phyloP scores from a whole-genome alignment of 2,797 vertebrate genomes.

The Delichon dasypus region DNA sequence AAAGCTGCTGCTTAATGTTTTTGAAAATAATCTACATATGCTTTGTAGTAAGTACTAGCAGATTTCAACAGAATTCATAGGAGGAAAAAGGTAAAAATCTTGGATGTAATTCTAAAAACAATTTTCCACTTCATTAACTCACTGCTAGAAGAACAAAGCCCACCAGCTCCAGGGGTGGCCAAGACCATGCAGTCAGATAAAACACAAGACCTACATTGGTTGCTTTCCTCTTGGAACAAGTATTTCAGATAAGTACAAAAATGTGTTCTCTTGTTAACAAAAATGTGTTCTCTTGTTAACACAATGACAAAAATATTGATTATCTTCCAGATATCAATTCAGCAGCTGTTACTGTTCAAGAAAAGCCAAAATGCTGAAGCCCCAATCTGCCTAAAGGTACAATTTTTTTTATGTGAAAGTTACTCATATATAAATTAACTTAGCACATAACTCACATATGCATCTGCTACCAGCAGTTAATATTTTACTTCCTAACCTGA shows the following conservation, averaged over 20 bases:
- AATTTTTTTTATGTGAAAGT: neutral
- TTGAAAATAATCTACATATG: neutral
- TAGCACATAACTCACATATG: neutral
- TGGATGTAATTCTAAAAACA: neutral
- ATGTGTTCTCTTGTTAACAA: neutral
- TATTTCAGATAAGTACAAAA: neutral
- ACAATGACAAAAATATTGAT: neutral
- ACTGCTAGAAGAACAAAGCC: neutral
- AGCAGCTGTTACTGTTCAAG: neutral
- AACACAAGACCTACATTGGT: fast-evolving
- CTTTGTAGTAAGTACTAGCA: neutral
- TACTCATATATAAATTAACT: neutral
- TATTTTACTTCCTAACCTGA: neutral
- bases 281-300: neutral
- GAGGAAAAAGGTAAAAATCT: neutral
- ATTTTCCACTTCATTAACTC: neutral
- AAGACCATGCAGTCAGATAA: neutral
- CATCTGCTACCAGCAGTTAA: neutral
- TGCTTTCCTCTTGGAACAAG: neutral
- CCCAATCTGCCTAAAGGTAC: neutral
- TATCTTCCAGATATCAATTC: neutral
- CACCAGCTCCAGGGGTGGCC: neutral
- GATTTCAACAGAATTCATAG: neutral
- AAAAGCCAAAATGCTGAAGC: neutral
- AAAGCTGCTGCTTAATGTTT: neutral